Evolutionary conservation across 1,140 invertebrate species (phyloP).

Genomic region (Drosophila aff.): DNA sequence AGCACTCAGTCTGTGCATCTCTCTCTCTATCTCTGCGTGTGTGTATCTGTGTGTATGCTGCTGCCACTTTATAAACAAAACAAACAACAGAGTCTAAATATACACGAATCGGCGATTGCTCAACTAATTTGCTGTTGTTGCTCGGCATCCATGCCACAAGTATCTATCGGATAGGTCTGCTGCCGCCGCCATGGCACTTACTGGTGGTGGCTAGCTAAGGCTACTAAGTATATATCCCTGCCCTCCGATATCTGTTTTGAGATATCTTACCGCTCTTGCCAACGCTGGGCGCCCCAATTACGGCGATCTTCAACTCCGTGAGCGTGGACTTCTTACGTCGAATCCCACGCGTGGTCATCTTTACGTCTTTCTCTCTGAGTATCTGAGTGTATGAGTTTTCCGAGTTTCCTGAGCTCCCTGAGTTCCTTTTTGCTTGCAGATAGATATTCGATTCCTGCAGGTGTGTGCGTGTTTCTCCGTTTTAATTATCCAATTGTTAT

Average conservation of each 20-base stretch:
- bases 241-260: conserved; percentile 4
- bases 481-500: conserved; percentile 60
- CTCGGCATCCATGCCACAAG: conserved; percentile 53
- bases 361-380: conserved; percentile 14
- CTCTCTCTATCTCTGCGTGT: conserved; percentile 8
- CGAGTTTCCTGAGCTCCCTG: conserved; percentile 14
- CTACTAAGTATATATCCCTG: neutral
- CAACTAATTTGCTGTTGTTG: conserved; percentile 82
- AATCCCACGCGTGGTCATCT: conserved; percentile 90
- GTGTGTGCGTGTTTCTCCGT: conserved; percentile 59
- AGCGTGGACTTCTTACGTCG: conserved; percentile 95
- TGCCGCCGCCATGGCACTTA: conserved; percentile 18
- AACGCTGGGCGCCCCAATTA: conserved; percentile 93
- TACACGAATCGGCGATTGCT: conserved; percentile 78
- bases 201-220: conserved; percentile 5
- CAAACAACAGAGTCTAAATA: conserved; percentile 80
- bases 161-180: conserved; percentile 40
- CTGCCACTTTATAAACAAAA: conserved; percentile 83
- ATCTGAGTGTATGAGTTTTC: neutral
- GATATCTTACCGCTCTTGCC: conserved; percentile 92
- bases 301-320: conserved; percentile 94
- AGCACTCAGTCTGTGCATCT: conserved; percentile 26
- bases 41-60: conserved; percentile 52
- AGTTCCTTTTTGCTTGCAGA: neutral
- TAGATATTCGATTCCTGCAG: conserved; percentile 29